Percentiles rank a stretch among this genome's conserved stretches.
These are phyloP conservation scores for Procambarus clarkii DNA, from an alignment of 1,140 invertebrate species.

Conservation along the genomic window DNA sequence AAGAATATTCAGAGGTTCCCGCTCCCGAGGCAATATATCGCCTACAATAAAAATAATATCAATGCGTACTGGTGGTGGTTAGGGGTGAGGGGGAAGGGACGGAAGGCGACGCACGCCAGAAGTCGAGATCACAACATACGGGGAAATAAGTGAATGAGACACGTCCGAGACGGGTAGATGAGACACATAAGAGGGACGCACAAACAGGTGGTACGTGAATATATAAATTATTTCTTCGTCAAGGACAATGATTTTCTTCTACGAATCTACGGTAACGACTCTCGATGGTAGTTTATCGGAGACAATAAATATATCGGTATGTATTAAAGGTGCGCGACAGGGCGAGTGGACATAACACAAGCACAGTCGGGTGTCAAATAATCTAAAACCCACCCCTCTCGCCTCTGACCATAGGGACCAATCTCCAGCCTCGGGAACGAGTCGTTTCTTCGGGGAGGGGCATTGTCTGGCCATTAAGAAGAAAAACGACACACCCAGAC, in stretches of 20 bases:
- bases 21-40: background rate
- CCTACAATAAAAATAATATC: background rate
- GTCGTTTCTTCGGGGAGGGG: constrained; percentile 10
- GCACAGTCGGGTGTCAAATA: background rate
- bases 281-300: background rate
- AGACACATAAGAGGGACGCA: no score
- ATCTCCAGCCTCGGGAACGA: background rate
- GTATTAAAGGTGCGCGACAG: background rate
- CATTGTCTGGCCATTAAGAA: constrained; percentile 34
- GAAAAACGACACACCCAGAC: constrained; percentile 26
- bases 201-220: no score
- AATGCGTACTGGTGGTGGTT: background rate
- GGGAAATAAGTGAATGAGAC: no score
- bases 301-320: background rate
- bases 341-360: background rate
- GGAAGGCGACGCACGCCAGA: no score
- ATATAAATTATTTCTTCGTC: no score
- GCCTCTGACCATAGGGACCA: background rate
- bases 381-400: background rate
- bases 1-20: constrained; percentile 1
- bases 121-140: no score
- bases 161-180: no score
- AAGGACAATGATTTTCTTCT: no score
- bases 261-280: no score
- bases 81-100: background rate